These are phyloP conservation scores for Coptotermes formosanus DNA, from an alignment of 1,140 invertebrate species.

Conservation along the genomic window DNA sequence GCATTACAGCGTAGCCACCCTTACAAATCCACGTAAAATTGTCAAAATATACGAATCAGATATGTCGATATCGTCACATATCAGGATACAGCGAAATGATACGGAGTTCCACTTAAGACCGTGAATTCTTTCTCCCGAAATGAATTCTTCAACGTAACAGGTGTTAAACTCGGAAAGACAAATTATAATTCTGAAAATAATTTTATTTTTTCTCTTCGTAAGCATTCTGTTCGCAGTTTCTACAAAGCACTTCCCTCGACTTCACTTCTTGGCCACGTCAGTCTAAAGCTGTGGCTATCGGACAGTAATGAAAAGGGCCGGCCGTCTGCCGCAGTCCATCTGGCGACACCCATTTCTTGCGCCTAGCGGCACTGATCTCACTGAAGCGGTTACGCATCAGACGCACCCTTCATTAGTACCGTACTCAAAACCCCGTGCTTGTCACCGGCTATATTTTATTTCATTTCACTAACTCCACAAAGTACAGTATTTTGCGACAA, in stretches of 20 bases:
- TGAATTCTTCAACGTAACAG: not conserved
- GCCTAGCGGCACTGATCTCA: not conserved
- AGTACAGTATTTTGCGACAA: no score
- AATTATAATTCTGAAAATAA: not conserved
- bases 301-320: not conserved
- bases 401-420: no score
- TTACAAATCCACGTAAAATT: not conserved
- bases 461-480: no score
- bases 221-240: not conserved
- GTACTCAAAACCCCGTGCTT: no score
- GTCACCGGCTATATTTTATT: no score
- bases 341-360: not conserved
- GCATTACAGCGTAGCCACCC: no score
- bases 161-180: not conserved
- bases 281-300: not conserved
- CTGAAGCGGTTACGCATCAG: not conserved
- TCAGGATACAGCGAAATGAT: not conserved
- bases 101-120: not conserved
- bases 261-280: not conserved
- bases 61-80: not conserved
- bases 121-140: not conserved
- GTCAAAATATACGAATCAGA: not conserved
- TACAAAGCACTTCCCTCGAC: not conserved
- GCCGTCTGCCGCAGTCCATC: not conserved
- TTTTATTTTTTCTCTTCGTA: not conserved